These are phyloP conservation scores for Dasypogon diadema DNA, from an alignment of 2,888 invertebrate species.

Conservation along the genomic window DNA sequence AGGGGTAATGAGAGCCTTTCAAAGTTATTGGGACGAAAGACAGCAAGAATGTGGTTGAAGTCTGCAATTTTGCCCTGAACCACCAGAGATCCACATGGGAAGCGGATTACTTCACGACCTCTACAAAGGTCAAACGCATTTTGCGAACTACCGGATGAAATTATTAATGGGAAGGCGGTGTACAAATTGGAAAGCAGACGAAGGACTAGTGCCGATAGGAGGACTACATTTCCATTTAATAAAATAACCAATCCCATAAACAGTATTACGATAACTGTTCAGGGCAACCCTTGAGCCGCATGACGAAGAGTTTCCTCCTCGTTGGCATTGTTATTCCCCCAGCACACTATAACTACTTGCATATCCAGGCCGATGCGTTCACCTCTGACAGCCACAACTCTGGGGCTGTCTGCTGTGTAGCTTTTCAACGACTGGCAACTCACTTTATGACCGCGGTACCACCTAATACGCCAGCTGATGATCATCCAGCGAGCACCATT, in stretches of 20 bases:
- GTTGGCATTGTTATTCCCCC: constrained; percentile 26
- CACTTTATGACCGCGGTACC: background rate
- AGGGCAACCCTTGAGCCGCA: background rate
- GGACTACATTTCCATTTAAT: too few relatives aligned
- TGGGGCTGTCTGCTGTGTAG: background rate
- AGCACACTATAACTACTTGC: constrained; percentile 1
- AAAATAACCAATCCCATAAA: constrained; percentile 5
- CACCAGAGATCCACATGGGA: too few relatives aligned
- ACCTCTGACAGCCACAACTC: constrained; percentile 4
- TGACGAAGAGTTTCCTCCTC: background rate
- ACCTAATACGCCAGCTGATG: constrained; percentile 34
- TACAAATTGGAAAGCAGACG: too few relatives aligned
- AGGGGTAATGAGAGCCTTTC: constrained; percentile 36
- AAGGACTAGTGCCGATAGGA: too few relatives aligned
- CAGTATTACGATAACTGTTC: background rate
- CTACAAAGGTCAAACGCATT: constrained; percentile 1
- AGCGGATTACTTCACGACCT: constrained; percentile 24
- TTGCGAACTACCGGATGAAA: background rate
- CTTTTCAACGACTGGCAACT: background rate
- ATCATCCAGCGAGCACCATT: constrained; percentile 9
- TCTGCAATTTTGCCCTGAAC: background rate
- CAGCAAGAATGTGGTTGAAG: background rate
- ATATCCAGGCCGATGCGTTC: background rate
- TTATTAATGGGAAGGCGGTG: background rate
- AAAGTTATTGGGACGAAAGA: background rate